Evolutionary conservation across 2,113 vertebrate genomes (phyloP), one percentile per base, ranked within the genome.

Genomic region (Tragelaphus buxtoni): DNA sequence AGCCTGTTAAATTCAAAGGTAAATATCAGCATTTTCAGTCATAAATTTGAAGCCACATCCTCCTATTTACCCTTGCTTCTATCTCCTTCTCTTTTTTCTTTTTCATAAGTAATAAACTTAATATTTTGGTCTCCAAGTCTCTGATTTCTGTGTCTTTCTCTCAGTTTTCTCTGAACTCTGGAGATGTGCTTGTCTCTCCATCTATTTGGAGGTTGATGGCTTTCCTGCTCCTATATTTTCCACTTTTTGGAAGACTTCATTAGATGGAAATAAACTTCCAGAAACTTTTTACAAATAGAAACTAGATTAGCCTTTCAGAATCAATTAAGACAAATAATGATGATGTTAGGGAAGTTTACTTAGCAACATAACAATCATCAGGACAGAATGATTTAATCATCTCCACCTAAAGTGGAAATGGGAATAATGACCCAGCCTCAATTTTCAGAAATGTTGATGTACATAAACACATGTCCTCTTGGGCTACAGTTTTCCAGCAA

Each of bases 301-400:
- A 94, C 61, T 95, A 96, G 76, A 90, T 91, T 91, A 74, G 55
- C 77, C 94, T 95, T 96, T 97, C 96, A 97, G 88, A 96, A 91
- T 82, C 88, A 97, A 97, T 97, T 97, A 96, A 94, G 94, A 60
- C 49, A 53, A 97, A 74, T 65, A 94, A 82, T 60, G 61, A 47
- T n/a, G 96, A 94, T 77, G 49, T 76, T 63, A 47, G 69, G 56
- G 88, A 96, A 90, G 97, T 97, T 97, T 96, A 95, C 90, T 94
- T 96, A 97, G 92, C 94, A 93, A 82, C 49, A 79, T 58, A 97
- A 81, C 95, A 96, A 58, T 96, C 89, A 58, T 89, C 94, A 55
- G 47, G 42, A 90, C 94, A 88, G 96, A 97, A 88, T 94, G 92
- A 96, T 96, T 97, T 85, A 94, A 92, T 96, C 90, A 84, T 90